phyloP scores from a whole-genome alignment of 2,113 vertebrate species.

The Colossoma macropomum region DNA sequence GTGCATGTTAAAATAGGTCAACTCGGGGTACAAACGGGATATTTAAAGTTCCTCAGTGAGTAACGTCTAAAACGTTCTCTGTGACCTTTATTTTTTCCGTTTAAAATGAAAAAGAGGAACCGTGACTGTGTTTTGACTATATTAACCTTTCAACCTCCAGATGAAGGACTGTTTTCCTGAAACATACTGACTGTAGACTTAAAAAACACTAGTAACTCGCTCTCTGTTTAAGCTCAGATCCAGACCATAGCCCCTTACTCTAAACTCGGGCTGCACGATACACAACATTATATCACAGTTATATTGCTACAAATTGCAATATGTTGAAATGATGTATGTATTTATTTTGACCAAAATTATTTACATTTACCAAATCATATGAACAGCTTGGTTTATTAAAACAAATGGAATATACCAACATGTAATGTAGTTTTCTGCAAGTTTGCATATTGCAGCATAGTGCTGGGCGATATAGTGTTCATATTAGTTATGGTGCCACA shows the following conservation, averaged over 20 bases:
- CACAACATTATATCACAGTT: background rate
- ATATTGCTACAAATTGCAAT: background rate
- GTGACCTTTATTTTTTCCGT: too few species aligned
- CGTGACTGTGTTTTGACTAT: background rate
- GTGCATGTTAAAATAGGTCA: background rate
- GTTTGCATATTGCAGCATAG: too few species aligned
- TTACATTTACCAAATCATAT: too few species aligned
- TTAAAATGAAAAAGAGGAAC: too few species aligned
- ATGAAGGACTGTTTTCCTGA: slow-evolving; percentile 5
- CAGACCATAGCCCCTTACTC: background rate
- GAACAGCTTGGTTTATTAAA: too few species aligned
- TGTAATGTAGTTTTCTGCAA: too few species aligned
- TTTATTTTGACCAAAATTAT: too few species aligned
- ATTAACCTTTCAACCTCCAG: background rate
- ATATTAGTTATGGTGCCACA: too few species aligned
- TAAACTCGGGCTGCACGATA: background rate
- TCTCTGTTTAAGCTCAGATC: background rate
- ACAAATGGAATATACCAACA: too few species aligned
- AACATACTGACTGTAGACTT: slow-evolving; percentile 26
- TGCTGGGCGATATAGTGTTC: too few species aligned
- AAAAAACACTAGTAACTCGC: background rate
- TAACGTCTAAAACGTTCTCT: too few species aligned
- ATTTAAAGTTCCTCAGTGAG: background rate
- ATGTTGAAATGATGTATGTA: too few species aligned
- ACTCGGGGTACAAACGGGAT: background rate